Evolutionary conservation across 2,113 vertebrate species (phyloP), one percentile per base, ranked within the genome.

Genomic region (Indri indri): DNA sequence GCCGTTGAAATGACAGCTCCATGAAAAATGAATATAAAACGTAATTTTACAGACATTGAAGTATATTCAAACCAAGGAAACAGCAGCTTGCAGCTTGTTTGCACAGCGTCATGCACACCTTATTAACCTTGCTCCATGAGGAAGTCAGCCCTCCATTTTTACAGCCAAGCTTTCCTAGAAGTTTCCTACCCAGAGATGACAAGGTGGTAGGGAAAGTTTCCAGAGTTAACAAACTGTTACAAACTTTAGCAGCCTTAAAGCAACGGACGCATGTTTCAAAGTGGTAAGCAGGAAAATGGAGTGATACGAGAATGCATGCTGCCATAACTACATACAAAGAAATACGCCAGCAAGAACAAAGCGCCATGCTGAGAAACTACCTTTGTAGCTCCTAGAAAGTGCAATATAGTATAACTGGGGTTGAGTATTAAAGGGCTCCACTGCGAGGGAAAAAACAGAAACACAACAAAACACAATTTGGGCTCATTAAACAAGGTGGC

Each of bases 381-480:
- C 99, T 99, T 99, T 97, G 99, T 99, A 98, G 99, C 99, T 99
- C 99, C 99, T 99, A 99, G 99, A 99, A 99, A 99, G 99, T 99
- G 99, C 99, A 99, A 99, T 98, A 99, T 99, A 98, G 99, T 99
- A 98, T 99, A 99, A 99, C 99, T 99, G 99, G 99, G 99, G 98
- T 99, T 99, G 99, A 99, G 99, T 98, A 99, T 99, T 99, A 99
- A 99, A 98, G 99, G 99, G 95, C 99, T 99, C 99, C 99, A 99
- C 99, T 99, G 99, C 98, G 99, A 99, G 98, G 98, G 98, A 99
- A 98, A 99, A 98, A 98, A 97, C 98, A 98, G 97, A 98, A 94
- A 98, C 91, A 98, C 74, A 96, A 73, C 40, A 96, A 25, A 63
- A 82, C 68, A 93, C 59, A 16, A 0, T 97, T 96, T 96, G 98